Evolutionary conservation across 2,113 vertebrate species (phyloP).

Genomic region (Tragelaphus buxtoni): DNA sequence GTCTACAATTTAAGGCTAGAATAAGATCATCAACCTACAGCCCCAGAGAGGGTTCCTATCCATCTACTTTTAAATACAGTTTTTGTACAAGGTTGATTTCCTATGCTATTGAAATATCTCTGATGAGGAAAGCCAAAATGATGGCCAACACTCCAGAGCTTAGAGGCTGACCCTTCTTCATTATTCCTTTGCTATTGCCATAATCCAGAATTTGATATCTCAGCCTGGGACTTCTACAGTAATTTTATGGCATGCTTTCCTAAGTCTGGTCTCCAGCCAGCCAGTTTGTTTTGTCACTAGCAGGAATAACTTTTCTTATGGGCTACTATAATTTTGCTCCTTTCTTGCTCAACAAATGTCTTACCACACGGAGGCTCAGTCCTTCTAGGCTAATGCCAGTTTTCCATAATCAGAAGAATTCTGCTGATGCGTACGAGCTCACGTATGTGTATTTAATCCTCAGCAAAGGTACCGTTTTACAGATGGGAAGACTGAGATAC

Average conservation of each 20-base stretch:
- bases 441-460: background rate
- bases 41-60: background rate
- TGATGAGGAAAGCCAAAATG: background rate
- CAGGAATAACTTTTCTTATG: background rate
- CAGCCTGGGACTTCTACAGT: background rate
- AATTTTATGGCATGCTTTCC: background rate
- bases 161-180: background rate
- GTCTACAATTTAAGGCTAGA: background rate
- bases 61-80: background rate
- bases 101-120: background rate
- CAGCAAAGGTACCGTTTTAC: background rate
- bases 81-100: background rate
- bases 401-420: background rate
- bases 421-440: background rate
- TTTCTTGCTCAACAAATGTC: background rate
- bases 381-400: background rate
- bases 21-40: background rate
- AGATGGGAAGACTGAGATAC: background rate
- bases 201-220: background rate
- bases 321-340: background rate
- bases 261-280: background rate
- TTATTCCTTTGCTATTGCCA: background rate
- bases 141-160: background rate
- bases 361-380: background rate
- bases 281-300: background rate